phyloP scores from a whole-genome alignment of 2,113 vertebrate genomes.

The Galemys pyrenaicus region DNA sequence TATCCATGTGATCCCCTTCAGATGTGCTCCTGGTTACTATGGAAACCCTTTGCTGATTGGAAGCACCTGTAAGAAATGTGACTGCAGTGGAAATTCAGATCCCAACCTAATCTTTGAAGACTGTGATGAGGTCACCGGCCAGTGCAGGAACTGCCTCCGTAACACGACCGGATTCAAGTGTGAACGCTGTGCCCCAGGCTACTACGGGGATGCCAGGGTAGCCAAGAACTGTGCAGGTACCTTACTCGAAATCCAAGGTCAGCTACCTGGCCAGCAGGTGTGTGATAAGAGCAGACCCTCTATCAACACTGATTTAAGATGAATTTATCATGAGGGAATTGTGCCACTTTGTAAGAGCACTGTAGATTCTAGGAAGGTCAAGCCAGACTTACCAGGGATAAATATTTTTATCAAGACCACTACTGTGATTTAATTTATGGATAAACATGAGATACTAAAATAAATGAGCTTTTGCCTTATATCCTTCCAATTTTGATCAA shows the following conservation, averaged over 20 bases:
- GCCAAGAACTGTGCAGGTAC: constrained; percentile 95
- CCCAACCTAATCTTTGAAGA: constrained; percentile 97
- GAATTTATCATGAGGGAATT: not conserved
- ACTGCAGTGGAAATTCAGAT: constrained; percentile 97
- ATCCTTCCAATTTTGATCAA: not conserved
- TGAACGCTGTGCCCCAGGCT: constrained; percentile 92
- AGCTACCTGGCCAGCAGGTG: not conserved
- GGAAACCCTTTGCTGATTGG: constrained; percentile 93
- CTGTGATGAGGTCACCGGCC: constrained; percentile 95
- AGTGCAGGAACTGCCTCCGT: constrained; percentile 93
- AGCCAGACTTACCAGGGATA: not conserved
- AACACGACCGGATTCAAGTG: constrained; percentile 93
- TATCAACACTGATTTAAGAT: not conserved
- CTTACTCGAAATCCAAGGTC: not conserved
- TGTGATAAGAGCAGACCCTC: not conserved
- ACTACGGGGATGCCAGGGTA: constrained; percentile 92
- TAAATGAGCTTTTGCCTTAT: not conserved
- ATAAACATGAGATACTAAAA: not conserved
- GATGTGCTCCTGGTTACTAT: constrained; percentile 97
- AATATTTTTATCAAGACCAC: not conserved
- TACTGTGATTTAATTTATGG: not conserved
- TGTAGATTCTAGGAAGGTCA: not conserved
- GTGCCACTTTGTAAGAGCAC: not conserved
- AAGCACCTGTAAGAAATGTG: constrained; percentile 93
- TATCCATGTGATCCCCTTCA: constrained; percentile 80